Conservation (phyloP, 2,797 vertebrate species). For the Gallirallus australis region DNA sequence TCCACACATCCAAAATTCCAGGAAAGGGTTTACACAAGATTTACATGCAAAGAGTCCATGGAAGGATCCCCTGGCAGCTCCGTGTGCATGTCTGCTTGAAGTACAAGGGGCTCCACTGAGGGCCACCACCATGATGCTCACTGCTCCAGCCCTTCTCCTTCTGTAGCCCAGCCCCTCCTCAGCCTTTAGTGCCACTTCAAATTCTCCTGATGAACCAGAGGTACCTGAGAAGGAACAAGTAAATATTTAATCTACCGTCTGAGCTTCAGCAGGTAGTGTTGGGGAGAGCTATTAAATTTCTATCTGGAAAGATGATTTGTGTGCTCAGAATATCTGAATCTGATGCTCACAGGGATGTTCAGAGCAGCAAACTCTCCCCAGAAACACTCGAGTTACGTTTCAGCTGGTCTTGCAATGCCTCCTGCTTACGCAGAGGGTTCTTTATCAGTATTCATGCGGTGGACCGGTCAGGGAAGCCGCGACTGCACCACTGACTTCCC, state of each 20-base stretch:
- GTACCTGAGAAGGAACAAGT: slow-evolving; percentile 19
- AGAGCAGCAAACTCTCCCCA: background rate
- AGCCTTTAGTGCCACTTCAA: background rate
- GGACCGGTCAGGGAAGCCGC: accelerated
- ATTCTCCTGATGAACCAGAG: slow-evolving; percentile 27
- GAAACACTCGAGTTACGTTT: background rate
- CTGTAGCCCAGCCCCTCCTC: background rate
- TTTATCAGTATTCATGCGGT: background rate
- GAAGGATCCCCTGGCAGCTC: accelerated
- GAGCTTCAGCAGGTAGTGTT: slow-evolving; percentile 32
- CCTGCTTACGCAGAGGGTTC: background rate
- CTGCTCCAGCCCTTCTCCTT: background rate
- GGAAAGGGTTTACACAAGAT: background rate
- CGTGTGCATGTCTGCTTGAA: accelerated
- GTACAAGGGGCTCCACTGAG: accelerated
- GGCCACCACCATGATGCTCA: background rate
- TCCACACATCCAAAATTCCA: background rate
- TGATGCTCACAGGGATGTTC: background rate
- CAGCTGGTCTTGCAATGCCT: background rate
- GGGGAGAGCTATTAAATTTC: slow-evolving; percentile 34
- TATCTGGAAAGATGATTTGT: background rate
- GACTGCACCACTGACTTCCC: background rate
- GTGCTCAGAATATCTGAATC: slow-evolving; percentile 8
- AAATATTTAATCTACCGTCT: slow-evolving; percentile 62
- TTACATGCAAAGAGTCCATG: accelerated